Conservation (phyloP, 2,797 vertebrate species). For the Sebastes cheni region DNA sequence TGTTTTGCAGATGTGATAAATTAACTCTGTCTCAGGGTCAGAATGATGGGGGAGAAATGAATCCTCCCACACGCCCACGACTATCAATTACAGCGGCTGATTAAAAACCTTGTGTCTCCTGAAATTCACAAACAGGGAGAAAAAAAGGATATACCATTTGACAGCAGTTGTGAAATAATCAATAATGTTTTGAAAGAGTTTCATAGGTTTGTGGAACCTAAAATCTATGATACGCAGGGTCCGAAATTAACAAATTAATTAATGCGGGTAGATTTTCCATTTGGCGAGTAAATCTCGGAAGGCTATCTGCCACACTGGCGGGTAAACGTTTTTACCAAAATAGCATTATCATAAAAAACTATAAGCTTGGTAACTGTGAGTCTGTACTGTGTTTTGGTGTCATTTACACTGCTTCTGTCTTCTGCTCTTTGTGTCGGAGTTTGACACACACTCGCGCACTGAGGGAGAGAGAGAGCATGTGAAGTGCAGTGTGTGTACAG, state of each 20-base stretch:
- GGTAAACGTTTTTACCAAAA: too few relatives aligned
- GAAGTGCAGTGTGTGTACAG: too few relatives aligned
- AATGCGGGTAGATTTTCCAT: too few relatives aligned
- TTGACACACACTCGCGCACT: too few relatives aligned
- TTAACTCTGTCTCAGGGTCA: conserved; percentile 30
- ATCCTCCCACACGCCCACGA: not conserved
- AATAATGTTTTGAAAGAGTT: not conserved
- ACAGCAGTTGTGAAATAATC: not conserved
- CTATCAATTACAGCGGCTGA: conserved; percentile 21
- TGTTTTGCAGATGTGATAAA: conserved; percentile 39
- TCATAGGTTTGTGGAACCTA: not conserved
- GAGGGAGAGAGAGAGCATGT: too few relatives aligned
- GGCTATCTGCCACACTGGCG: too few relatives aligned
- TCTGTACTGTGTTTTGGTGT: too few relatives aligned
- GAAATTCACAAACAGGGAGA: not conserved
- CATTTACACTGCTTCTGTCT: too few relatives aligned
- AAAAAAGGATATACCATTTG: not conserved
- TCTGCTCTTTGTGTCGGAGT: too few relatives aligned
- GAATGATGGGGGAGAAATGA: conserved; percentile 29
- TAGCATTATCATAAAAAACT: too few relatives aligned
- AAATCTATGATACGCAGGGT: not conserved
- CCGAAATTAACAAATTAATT: not conserved
- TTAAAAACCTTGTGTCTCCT: conserved; percentile 8
- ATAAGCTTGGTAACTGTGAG: too few relatives aligned
- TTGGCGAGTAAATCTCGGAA: too few relatives aligned